Evolutionary conservation across 2,888 invertebrate species (phyloP).

Genomic region (Microctonus hyperodae): DNA sequence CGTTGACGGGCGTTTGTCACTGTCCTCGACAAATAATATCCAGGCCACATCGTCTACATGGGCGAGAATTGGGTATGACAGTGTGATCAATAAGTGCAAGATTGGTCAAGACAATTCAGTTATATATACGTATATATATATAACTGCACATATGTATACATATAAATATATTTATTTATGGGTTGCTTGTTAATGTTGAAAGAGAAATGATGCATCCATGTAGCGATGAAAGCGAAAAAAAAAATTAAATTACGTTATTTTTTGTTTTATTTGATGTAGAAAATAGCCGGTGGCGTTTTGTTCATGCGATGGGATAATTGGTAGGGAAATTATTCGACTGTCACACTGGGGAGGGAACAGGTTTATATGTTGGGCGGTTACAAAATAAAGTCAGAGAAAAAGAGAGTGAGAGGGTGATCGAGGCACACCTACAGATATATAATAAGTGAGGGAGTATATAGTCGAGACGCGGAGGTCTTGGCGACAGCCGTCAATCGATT

Average conservation of each 20-base stretch:
- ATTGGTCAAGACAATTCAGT: conserved; percentile 9
- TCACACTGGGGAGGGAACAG: conserved; percentile 52
- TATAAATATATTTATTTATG: not conserved
- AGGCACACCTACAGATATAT: conserved; percentile 25
- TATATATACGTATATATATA: not conserved
- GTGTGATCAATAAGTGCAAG: conserved; percentile 23
- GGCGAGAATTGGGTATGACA: conserved; percentile 20
- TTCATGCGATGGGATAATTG: conserved; percentile 40
- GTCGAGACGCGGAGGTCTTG: conserved; percentile 58
- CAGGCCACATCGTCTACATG: conserved; percentile 41
- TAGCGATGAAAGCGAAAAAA: not conserved
- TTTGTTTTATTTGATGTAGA: not conserved
- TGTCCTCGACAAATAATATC: conserved; percentile 62
- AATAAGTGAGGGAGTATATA: conserved; percentile 34
- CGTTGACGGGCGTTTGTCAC: conserved; percentile 62
- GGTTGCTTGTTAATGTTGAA: not conserved
- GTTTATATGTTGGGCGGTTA: conserved; percentile 49
- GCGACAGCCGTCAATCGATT: conserved; percentile 65
- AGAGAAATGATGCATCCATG: not conserved
- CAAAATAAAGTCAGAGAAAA: conserved; percentile 43
- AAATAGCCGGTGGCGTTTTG: not conserved
- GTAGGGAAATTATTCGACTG: conserved; percentile 45
- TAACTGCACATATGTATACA: not conserved
- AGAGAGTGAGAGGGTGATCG: conserved; percentile 32
- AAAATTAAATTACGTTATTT: not conserved